A percentile compares a stretch with the other conserved stretches of the same genome.
phyloP scores from a whole-genome alignment of 2,888 invertebrate genomes.

The Melangyna quadrimaculata region DNA sequence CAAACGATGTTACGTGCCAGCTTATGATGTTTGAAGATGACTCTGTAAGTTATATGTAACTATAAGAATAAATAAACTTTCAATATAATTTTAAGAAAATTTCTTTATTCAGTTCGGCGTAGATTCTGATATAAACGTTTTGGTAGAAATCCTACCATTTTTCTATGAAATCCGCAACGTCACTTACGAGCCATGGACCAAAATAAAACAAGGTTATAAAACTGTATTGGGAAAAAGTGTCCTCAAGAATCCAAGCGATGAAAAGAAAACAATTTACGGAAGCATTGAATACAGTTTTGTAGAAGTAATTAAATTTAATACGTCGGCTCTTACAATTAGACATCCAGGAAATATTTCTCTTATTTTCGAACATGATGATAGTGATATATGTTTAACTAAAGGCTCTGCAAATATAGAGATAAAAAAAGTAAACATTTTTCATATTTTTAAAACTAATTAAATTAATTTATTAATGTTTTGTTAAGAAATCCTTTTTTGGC shows the following conservation, averaged over 20 bases:
- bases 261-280: conserved; percentile 77
- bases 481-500: conserved; percentile 76
- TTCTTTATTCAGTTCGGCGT: conserved; percentile 74
- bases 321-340: conserved; percentile 72
- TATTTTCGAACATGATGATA: conserved; percentile 76
- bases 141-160: conserved; percentile 77
- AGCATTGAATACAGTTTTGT: conserved; percentile 77
- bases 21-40: conserved; percentile 79
- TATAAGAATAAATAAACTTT: no score
- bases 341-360: conserved; percentile 74
- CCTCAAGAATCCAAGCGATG: conserved; percentile 75
- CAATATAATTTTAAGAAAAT: no score
- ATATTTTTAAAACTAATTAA: no score
- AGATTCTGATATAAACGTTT: conserved; percentile 77
- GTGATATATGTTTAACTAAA: conserved; percentile 74
- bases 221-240: conserved; percentile 75
- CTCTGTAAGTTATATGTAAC: conserved; percentile 75
- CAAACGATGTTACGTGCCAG: conserved; percentile 75
- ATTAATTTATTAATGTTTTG: no score
- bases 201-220: conserved; percentile 77
- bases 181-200: conserved; percentile 77
- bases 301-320: conserved; percentile 76
- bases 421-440: conserved; percentile 71
- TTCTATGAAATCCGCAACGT: conserved; percentile 77
- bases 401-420: conserved; percentile 77